Evolutionary conservation across 2,888 invertebrate species (phyloP), one percentile per base, ranked within the genome.

Genomic region (Watsonalla cultraria): DNA sequence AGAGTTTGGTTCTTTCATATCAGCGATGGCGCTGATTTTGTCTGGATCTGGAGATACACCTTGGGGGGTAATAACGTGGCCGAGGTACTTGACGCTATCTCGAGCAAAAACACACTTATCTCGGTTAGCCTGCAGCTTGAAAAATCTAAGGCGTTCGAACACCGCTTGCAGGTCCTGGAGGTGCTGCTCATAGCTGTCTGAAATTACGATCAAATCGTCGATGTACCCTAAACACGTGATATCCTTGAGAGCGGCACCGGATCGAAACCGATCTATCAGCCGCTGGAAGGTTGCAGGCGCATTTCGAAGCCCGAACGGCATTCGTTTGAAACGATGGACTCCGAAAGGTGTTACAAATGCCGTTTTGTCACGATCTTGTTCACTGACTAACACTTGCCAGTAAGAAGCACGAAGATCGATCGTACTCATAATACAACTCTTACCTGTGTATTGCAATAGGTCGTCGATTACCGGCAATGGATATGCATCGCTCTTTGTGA

Each of bases 171-270:
- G 51, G 51, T 78, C 71, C 0, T 37, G 6, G 0, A 76, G 51
- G 54, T 76, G 72, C 6, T 53, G 6, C 9, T 62, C 49, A 15
- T 64, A 66, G n/a, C 54, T 45, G 2, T 49, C 53, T 0, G 73
- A 73, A 0, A 72, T 62, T 0, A 78, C 53, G 0, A 72, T 53
- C 0, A 78, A 46, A 52, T 77, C 75, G 61, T 78, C 78, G 0
- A 76, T 39, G 52, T 76, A 79, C 0, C 58, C 72, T 53, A 75
- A 11, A 46, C 72, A 14, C 7, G 58, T 60, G 1, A 56, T 60
- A 58, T 48, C 64, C 57, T 57, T 61, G 51, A 54, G 62, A 0
- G 56, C 58, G 51, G 51, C 54, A 57, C 56, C 53, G 6, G 62
- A 24, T 2, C 24, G 24, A 24, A 24, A 24, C 24, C 24, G 1